A percentile compares a stretch with the other conserved stretches of the same genome.
Evolutionary conservation across 2,888 invertebrate species (phyloP).

Genomic region (Hemithea aestivaria): DNA sequence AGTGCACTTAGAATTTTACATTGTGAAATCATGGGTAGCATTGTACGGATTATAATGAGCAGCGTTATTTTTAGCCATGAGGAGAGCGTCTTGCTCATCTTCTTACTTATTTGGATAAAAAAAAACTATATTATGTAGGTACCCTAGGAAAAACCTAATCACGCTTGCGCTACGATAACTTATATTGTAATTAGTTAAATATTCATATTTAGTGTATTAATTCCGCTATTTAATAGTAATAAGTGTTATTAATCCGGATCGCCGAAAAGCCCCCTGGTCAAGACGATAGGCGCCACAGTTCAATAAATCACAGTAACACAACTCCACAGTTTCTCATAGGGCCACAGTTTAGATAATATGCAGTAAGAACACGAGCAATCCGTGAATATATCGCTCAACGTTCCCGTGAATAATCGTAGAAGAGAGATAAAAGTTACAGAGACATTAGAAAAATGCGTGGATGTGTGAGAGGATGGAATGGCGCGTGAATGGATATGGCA

Average conservation of each 20-base stretch:
- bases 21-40: no score
- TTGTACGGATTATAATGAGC: no score
- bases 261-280: no score
- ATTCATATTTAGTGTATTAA: constrained; percentile 6
- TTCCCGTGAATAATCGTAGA: constrained; percentile 59
- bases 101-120: no score
- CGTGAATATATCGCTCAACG: constrained; percentile 67
- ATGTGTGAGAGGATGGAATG: constrained; percentile 36
- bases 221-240: constrained; percentile 10
- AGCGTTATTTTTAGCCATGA: no score
- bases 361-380: constrained; percentile 24
- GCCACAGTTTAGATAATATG: constrained; percentile 19
- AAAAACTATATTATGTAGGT: no score
- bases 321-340: constrained; percentile 31
- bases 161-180: no score
- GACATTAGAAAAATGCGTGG: constrained; percentile 47
- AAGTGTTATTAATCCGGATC: no score
- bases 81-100: no score
- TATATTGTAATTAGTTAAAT: constrained; percentile 4
- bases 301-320: constrained; percentile 40
- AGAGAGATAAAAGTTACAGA: constrained; percentile 56
- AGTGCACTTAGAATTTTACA: no score
- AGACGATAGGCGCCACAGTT: constrained; percentile 24
- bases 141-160: no score
- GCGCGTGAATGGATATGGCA: constrained; percentile 29